Evolutionary conservation across 2,888 invertebrate genomes (phyloP), one percentile per base, ranked within the genome.

Genomic region (Chymomyza fuscimana): DNA sequence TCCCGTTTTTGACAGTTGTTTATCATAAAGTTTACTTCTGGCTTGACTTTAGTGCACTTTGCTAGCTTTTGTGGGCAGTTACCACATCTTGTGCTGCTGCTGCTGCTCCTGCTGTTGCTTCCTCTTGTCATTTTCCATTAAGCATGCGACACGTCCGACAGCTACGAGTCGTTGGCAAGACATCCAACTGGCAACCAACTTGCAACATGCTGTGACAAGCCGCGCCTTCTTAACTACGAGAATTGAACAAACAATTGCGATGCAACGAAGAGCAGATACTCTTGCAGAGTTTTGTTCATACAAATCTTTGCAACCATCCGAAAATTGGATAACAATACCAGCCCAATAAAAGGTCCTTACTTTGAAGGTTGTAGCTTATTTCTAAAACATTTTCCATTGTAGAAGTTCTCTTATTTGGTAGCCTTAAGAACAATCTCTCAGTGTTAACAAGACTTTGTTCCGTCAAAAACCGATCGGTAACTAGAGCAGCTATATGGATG

Each of bases 41-140:
- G 40, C 12, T 15, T 46, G 40, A 46, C 40, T 46, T 46, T 46
- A 12, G 12, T 46, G 40, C 40, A 46, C 40, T 46, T 46, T 46
- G 12, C 12, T 12, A 12, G 40, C 4, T 46, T 46, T 46, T 46
- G 40, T 12, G 40, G 40, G 40, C 12, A 46, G 40, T 29, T 19
- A 52, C n/a, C 54, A 10, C 16, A 19, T 36, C 22, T n/a, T 22
- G 22, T 22, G 70, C 78, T 80, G 65, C 25, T 29, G 51, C 50
- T 62, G 71, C 70, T 74, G 69, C 67, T 66, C 51, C 68, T 70
- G 10, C 7, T n/a, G 29, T 29, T 51, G 12, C 46, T 63, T 66
- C 56, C 22, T 59, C 59, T 36, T 60, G 69, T 67, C 67, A 70
- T 63, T 72, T 72, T 67, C 72, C 81, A 79, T 80, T 80, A 80